A percentile compares a stretch with the other conserved stretches of the same genome.
These are phyloP conservation scores for Polia nebulosa DNA, from an alignment of 2,888 invertebrate genomes.

Conservation along the genomic window DNA sequence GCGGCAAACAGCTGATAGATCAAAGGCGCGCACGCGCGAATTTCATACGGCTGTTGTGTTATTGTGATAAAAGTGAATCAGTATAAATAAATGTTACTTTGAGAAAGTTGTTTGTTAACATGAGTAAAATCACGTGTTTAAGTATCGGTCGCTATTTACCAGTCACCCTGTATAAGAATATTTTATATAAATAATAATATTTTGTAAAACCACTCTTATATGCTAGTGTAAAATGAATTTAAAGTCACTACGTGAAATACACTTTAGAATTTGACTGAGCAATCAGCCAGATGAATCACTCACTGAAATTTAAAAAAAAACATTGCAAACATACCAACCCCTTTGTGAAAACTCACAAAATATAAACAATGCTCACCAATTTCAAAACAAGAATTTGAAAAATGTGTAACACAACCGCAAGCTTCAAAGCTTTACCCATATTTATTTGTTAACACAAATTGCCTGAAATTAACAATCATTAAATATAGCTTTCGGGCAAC, in stretches of 20 bases:
- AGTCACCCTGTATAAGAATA: too few species aligned
- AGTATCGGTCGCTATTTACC: too few species aligned
- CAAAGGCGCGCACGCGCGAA: too few species aligned
- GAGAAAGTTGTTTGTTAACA: too few species aligned
- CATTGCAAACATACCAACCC: background rate
- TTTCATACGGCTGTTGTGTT: too few species aligned
- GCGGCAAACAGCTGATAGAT: too few species aligned
- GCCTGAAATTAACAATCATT: conserved; percentile 44
- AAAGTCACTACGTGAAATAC: background rate
- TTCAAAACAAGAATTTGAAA: background rate
- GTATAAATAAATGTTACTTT: too few species aligned
- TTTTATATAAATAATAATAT: too few species aligned
- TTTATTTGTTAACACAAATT: conserved; percentile 46
- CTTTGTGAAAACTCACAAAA: background rate
- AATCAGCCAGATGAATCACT: background rate
- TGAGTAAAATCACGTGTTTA: too few species aligned
- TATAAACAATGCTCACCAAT: background rate
- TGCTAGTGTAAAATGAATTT: background rate
- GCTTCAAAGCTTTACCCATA: conserved; percentile 33
- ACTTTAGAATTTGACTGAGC: background rate
- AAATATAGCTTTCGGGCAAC: conserved; percentile 46
- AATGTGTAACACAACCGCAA: background rate
- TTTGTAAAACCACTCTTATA: too few species aligned
- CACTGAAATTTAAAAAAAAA: conserved; percentile 1
- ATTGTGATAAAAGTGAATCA: too few species aligned